Base-by-base conservation (phyloP, 1,140 invertebrate genomes). In the Caenorhabditis brenneri region DNA sequence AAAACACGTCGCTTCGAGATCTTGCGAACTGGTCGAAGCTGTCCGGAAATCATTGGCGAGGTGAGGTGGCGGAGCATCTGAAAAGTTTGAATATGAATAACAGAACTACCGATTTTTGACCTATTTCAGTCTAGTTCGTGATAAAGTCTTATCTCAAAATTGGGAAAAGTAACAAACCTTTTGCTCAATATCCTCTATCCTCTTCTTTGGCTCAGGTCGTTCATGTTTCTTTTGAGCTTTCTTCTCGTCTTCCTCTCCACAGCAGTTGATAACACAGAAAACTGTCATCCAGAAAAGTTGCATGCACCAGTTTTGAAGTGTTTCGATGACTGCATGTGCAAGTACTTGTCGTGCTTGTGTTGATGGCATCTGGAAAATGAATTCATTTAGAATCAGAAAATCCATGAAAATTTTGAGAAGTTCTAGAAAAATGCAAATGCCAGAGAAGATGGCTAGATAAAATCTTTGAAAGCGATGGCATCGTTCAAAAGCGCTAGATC, bases 241-340 rank as follows among this genome's bases (percentile, higher is more conserved):
- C 36, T 74, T 74, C 33, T 74, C 65, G 2, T 80, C 51, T 53
- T 80, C 79, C 16, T 80, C 79, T 22, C 46, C 79, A 19, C 48
- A 51, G 29, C 48, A 51, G 36, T 58, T 58, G 29, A 80, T 80
- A 33, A 80, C 79, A 22, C 79, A 80, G 9, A 80, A 24, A 22
- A 80, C 79, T 80, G 79, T 80, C 79, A 80, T 80, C 79, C 79
- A 80, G 48, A 80, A 80, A n/a, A 80, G 79, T 53, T 80, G 79
- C 48, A 80, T 58, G 79, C 79, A 80, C 79, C 79, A 80, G 19
- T 58, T 80, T 10, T 80, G 79, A 39, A 80, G 79, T 51, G 48
- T 51, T 36, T 51, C 48, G 12, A 80, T 80, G 6, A 80, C 29
- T 22, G 79, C 79, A 51, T 53, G 48, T 51, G 79, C 79, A 9